Base-by-base conservation (phyloP, 37 sponge, comb jelly and placozoan species). In the Diacarnus erythraeanus region DNA sequence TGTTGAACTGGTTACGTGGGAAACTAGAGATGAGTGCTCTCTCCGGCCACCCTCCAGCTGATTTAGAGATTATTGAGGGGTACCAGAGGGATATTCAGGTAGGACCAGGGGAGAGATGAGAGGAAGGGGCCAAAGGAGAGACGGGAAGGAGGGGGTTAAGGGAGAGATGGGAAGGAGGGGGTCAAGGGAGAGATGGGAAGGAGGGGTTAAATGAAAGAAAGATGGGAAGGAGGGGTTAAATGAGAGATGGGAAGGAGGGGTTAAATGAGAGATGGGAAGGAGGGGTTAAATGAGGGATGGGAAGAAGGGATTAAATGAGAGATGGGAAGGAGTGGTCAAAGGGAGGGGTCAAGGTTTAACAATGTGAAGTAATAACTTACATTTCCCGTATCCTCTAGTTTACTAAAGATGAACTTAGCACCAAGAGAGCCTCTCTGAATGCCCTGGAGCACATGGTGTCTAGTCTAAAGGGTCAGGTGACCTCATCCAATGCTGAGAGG, bases 1-100 rank as follows among this genome's bases (percentile, higher is more conserved):
- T 84, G 69, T 22, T 70, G 3, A 37, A 68, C 69, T 84, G 84
- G 84, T 21, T 76, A 22, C 38, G 68, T 37, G 70, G 40, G 70
- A 57, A 73, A 29, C 59, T 84, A 2, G 60, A 64, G 1, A 67
- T 57, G 41, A 59, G 54, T 0, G 39, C 69, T 5, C 71, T 84
- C 4, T 29, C 64, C 57, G 69, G 37, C 29, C 10, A 25, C 3
- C 77, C 84, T 17, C 84, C 84, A 20, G 84, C 77, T 2, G 60
- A 76, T 31, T 22, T 77, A 42, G 61, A 51, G 18, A 20, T 21
- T 38, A 26, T 84, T 27, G 51, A 44, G 71, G 69, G 40, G 2
- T 68, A 76, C 25, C 38, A n/a, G 8, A 60, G 54, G 27, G 34
- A 20, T 1, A 4, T 84, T 8, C 3, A 75, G 84, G 84, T 84